Percentiles rank a stretch among this genome's conserved stretches.
These are phyloP conservation scores for Pseudorasbora parva DNA, from an alignment of 2,113 vertebrate species.

Conservation along the genomic window DNA sequence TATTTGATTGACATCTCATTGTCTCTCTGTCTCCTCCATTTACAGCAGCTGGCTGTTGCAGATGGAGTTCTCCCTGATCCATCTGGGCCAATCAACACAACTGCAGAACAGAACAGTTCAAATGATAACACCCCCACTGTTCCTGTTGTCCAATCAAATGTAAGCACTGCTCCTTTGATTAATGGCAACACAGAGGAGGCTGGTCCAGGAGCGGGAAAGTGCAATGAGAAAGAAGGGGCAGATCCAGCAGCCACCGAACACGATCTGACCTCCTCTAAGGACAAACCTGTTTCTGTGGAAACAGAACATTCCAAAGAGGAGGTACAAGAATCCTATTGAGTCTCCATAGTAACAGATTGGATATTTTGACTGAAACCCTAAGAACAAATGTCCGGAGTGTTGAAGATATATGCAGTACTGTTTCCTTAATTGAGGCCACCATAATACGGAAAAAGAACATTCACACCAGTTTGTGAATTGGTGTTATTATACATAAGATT, in stretches of 20 bases:
- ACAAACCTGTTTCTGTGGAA: slow-evolving; percentile 56
- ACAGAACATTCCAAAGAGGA: slow-evolving; percentile 37
- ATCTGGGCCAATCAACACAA: slow-evolving; percentile 35
- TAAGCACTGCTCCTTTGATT: slow-evolving; percentile 50
- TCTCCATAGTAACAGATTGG: slow-evolving; percentile 52
- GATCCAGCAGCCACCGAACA: neutral
- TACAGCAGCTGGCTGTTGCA: slow-evolving; percentile 68
- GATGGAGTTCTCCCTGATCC: slow-evolving; percentile 60
- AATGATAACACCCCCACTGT: slow-evolving; percentile 31
- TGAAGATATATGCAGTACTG: neutral
- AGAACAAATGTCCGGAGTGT: slow-evolving; percentile 10
- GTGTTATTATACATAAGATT: neutral
- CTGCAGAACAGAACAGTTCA: slow-evolving; percentile 21
- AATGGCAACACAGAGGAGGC: slow-evolving; percentile 55
- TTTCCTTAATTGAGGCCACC: neutral
- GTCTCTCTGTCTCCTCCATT: slow-evolving; percentile 25
- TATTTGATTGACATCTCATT: neutral
- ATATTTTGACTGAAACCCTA: neutral
- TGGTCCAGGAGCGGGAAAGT: neutral
- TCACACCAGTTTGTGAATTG: neutral
- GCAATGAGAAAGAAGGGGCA: slow-evolving; percentile 10
- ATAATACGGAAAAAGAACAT: neutral
- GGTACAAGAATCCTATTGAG: slow-evolving; percentile 26
- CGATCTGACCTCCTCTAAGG: neutral
- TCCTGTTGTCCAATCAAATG: slow-evolving; percentile 57